Evolutionary conservation across 2,113 vertebrate species (phyloP).

Genomic region (Siniperca chuatsi): DNA sequence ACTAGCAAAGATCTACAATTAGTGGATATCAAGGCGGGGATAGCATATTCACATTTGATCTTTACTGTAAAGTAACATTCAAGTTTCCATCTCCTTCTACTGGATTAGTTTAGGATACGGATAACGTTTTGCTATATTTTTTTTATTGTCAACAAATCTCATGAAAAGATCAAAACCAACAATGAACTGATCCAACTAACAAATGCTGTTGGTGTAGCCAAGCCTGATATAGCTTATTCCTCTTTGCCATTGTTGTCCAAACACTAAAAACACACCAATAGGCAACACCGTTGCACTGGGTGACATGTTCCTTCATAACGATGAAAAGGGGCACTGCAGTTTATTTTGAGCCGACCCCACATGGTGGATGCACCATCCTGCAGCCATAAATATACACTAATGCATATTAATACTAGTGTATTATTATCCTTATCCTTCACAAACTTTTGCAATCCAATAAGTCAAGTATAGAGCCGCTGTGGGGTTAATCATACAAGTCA

Average conservation of each 20-base stretch:
- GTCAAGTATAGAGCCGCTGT: neutral
- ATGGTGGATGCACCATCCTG: neutral
- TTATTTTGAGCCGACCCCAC: neutral
- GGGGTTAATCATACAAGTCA: neutral
- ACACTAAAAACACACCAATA: neutral
- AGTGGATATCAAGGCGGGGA: neutral
- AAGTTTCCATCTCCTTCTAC: neutral
- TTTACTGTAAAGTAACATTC: neutral
- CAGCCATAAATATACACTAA: neutral
- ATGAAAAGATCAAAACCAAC: neutral
- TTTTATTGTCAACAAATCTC: neutral
- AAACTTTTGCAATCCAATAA: slow-evolving; percentile 7
- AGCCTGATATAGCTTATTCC: neutral
- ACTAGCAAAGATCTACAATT: neutral
- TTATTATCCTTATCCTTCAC: neutral
- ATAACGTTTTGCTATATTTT: neutral
- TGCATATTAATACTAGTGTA: no score
- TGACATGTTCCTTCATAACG: neutral
- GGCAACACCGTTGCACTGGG: neutral
- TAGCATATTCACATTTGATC: neutral
- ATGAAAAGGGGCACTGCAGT: neutral
- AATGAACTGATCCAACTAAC: neutral
- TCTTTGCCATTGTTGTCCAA: neutral
- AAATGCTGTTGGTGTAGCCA: neutral
- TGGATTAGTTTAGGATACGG: neutral